Conservation (phyloP, 53 echinoderm and acorn worm genomes). For the Mesocentrotus franciscanus region DNA sequence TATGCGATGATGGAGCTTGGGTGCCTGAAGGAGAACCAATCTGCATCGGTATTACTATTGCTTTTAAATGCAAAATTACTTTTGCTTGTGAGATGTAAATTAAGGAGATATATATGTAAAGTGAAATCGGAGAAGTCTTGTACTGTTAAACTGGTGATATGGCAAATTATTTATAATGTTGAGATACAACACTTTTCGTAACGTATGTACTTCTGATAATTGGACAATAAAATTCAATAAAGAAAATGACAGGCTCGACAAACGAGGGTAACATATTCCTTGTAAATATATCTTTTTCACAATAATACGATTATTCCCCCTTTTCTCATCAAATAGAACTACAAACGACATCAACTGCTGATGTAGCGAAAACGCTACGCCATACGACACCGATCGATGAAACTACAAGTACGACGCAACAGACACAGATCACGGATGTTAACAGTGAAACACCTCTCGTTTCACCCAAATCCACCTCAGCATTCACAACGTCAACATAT, state of each 20-base stretch:
- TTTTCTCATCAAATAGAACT: background rate
- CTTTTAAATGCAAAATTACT: background rate
- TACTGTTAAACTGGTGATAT: too few relatives aligned
- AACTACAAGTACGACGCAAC: background rate
- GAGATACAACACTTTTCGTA: too few relatives aligned
- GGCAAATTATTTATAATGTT: too few relatives aligned
- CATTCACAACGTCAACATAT: background rate
- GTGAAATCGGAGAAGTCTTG: too few relatives aligned
- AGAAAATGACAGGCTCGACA: too few relatives aligned
- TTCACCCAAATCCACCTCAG: background rate
- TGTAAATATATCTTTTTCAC: too few relatives aligned
- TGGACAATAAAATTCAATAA: too few relatives aligned
- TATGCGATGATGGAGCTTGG: constrained; percentile 25
- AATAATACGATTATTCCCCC: too few relatives aligned
- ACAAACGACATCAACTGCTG: background rate
- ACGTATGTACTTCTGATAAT: too few relatives aligned
- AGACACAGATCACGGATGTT: background rate
- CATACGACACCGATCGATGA: background rate
- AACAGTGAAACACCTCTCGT: background rate
- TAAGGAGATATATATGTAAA: too few relatives aligned
- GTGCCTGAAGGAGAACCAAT: background rate
- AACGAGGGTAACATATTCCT: too few relatives aligned
- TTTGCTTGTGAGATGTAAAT: background rate
- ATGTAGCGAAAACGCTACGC: background rate
- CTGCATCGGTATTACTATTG: constrained; percentile 14